Evolutionary conservation across 2,113 vertebrate species (phyloP), one percentile per base, ranked within the genome.

Genomic region (Lagopus leucura): DNA sequence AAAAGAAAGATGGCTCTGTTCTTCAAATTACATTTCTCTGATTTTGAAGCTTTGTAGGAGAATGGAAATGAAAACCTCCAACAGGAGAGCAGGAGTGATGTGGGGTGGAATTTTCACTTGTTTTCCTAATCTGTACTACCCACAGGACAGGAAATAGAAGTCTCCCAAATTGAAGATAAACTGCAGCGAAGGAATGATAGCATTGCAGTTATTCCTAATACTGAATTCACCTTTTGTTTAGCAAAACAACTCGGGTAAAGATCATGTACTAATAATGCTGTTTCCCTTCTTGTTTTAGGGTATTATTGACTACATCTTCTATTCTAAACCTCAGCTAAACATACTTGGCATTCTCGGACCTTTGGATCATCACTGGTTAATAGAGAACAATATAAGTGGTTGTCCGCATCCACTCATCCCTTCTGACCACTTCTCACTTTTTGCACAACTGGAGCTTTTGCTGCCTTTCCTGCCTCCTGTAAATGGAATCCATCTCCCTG

Each of bases 281-380:
- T 96, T 88, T 84, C 21, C 58, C 34, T 11, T 89, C 93, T 74
- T 89, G 64, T 96, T 97, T 58, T 96, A 99, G 99, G 99, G 99
- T 98, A 98, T 99, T 97, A 99, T 99, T 95, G 99, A 99, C 98
- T 99, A 99, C 98, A 99, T 99, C 98, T 99, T 99, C 98, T 99
- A 99, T 97, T 99, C 99, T 82, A 98, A 98, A 98, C 99, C 99
- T 98, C 98, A 99, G 89, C 98, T 99, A 97, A 99, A 99, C 94
- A 99, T 99, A 93, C 97, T 99, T 97, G 99, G 99, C 89, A 98
- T 99, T 96, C 97, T 99, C 96, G 99, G 99, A 95, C 99, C 99
- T 92, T 98, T 99, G 98, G 99, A 99, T 97, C 98, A 98, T 97
- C 98, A 99, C 90, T 99, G 99, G 99, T 98, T 99, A 86, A 98